phyloP scores from a whole-genome alignment of 2,797 vertebrate genomes.

The Liparis tanakae region DNA sequence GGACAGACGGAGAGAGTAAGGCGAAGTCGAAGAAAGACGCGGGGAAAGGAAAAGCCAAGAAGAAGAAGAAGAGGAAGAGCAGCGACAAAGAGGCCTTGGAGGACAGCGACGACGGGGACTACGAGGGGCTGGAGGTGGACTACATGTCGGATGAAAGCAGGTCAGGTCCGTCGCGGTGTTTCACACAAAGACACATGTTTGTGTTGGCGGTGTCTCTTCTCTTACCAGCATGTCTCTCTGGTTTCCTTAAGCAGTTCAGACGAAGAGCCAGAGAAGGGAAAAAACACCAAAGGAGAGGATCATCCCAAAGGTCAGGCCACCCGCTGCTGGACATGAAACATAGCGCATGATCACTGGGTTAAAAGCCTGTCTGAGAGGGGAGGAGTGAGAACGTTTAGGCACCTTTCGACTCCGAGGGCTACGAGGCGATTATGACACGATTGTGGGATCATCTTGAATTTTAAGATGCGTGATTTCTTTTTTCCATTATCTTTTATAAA shows the following conservation, averaged over 20 bases:
- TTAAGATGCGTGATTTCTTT: too few relatives aligned
- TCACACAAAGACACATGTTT: neutral
- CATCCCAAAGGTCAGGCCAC: constrained; percentile 84
- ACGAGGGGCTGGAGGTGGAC: constrained; percentile 93
- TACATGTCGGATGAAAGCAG: constrained; percentile 95
- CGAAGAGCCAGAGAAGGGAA: constrained; percentile 82
- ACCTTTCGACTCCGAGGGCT: too few relatives aligned
- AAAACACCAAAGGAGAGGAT: constrained; percentile 82
- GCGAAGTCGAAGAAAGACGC: constrained; percentile 75
- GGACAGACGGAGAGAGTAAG: constrained; percentile 82
- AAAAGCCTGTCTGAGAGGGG: neutral
- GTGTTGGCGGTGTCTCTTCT: neutral
- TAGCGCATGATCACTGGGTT: neutral
- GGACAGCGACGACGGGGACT: constrained; percentile 93
- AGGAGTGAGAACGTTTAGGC: too few relatives aligned
- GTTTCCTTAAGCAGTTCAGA: constrained; percentile 77
- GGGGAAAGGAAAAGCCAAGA: constrained; percentile 84
- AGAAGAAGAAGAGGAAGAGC: constrained; percentile 88
- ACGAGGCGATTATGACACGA: too few relatives aligned
- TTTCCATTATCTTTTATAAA: neutral
- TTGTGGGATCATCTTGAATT: too few relatives aligned
- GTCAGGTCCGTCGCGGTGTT: constrained; percentile 73
- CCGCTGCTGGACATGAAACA: neutral
- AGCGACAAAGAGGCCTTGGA: constrained; percentile 87
- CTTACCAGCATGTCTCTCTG: neutral